phyloP scores from a whole-genome alignment of 2,113 vertebrate genomes.

The Gila orcuttii region DNA sequence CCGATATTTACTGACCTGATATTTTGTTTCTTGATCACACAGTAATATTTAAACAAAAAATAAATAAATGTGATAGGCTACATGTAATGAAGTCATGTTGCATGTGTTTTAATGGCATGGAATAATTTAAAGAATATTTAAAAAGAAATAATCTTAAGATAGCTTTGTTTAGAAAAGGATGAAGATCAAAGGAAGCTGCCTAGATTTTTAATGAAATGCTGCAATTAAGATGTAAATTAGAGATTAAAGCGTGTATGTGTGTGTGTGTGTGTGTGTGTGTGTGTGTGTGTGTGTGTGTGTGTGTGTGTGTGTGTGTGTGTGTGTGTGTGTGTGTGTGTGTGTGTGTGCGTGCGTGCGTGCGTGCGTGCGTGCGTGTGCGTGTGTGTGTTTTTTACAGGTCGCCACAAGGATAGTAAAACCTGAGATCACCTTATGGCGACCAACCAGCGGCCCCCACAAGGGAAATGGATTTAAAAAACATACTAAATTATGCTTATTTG shows the following conservation, averaged over 20 bases:
- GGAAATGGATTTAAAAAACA: too few relatives aligned
- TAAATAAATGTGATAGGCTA: not conserved
- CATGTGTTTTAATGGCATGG: not conserved
- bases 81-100: not conserved
- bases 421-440: too few relatives aligned
- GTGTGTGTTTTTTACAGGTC: too few relatives aligned
- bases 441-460: too few relatives aligned
- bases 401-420: too few relatives aligned
- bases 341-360: too few relatives aligned
- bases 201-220: not conserved
- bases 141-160: too few relatives aligned
- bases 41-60: not conserved
- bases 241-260: not conserved
- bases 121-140: not conserved
- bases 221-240: conserved; percentile 7
- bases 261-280: too few relatives aligned
- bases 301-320: not conserved
- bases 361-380: too few relatives aligned
- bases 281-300: not conserved
- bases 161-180: not conserved
- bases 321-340: too few relatives aligned
- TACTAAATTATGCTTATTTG: too few relatives aligned
- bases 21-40: not conserved
- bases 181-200: not conserved
- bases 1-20: not conserved